These are phyloP conservation scores for Pseudotriccus pelzelni DNA, from an alignment of 2,797 vertebrate genomes.

Conservation along the genomic window DNA sequence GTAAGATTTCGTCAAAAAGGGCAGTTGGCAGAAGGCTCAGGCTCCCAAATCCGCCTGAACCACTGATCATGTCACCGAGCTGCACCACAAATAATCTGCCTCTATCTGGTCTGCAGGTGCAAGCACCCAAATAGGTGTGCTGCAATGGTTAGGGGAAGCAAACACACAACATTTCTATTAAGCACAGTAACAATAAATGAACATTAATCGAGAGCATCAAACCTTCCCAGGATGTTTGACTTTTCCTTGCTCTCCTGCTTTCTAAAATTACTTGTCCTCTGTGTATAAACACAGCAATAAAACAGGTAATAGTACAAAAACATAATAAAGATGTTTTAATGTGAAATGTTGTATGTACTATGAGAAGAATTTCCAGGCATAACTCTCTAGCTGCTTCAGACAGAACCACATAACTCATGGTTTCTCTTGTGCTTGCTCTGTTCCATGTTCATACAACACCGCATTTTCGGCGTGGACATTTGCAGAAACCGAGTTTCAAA, in stretches of 20 bases:
- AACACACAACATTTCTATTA: background rate
- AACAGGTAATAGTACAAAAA: background rate
- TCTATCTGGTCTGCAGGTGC: background rate
- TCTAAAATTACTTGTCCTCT: background rate
- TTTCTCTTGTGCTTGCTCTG: background rate
- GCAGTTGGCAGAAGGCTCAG: background rate
- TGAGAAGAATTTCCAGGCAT: background rate
- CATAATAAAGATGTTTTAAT: background rate
- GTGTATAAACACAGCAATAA: background rate
- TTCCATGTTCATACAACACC: background rate
- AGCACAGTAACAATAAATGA: background rate
- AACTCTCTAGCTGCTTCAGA: background rate
- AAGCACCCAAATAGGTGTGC: background rate
- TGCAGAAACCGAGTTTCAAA: background rate
- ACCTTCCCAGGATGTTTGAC: background rate
- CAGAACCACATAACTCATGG: background rate
- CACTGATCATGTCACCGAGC: background rate
- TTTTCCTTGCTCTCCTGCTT: background rate
- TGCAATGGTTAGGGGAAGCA: background rate
- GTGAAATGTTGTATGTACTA: background rate
- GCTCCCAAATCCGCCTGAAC: background rate
- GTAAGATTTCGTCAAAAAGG: background rate
- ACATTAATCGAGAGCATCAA: background rate
- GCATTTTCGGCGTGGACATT: background rate
- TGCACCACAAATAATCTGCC: background rate